These are phyloP conservation scores for Drosophila simulans DNA, from an alignment of 1,140 invertebrate genomes.

Conservation along the genomic window DNA sequence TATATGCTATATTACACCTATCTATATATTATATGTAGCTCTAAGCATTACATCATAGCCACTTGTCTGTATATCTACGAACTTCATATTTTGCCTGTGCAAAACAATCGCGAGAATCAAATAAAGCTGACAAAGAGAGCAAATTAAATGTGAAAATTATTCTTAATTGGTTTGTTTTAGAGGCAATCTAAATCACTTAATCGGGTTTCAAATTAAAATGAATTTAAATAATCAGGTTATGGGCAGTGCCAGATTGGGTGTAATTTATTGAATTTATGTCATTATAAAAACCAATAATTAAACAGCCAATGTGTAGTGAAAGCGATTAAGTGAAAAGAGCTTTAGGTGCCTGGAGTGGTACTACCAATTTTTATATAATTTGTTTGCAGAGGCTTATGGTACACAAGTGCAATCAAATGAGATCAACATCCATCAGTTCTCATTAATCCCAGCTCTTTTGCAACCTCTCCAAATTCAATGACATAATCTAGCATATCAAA, in stretches of 20 bases:
- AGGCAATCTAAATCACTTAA: constrained; percentile 1
- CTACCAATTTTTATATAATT: neutral
- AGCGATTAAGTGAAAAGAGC: no score
- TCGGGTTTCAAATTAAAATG: neutral
- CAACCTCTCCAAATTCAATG: constrained; percentile 26
- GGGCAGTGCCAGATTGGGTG: neutral
- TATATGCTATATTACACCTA: constrained; percentile 48
- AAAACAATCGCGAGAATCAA: constrained; percentile 54
- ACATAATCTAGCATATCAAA: constrained; percentile 47
- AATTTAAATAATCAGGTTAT: constrained; percentile 7
- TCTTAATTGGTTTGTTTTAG: neutral
- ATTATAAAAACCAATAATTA: neutral
- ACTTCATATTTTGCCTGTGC: constrained; percentile 57
- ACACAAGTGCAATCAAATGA: constrained; percentile 1
- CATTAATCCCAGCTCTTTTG: constrained; percentile 5
- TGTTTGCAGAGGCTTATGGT: neutral
- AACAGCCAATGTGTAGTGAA: neutral
- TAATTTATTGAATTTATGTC: neutral
- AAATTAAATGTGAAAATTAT: neutral
- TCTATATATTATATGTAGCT: constrained; percentile 59
- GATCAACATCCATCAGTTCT: neutral
- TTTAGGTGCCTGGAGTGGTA: no score
- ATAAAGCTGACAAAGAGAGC: constrained; percentile 70
- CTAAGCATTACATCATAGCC: constrained; percentile 66
- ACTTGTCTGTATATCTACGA: constrained; percentile 64